Evolutionary conservation across 2,888 invertebrate genomes (phyloP), one percentile per base, ranked within the genome.

Genomic region (Euphydryas editha): DNA sequence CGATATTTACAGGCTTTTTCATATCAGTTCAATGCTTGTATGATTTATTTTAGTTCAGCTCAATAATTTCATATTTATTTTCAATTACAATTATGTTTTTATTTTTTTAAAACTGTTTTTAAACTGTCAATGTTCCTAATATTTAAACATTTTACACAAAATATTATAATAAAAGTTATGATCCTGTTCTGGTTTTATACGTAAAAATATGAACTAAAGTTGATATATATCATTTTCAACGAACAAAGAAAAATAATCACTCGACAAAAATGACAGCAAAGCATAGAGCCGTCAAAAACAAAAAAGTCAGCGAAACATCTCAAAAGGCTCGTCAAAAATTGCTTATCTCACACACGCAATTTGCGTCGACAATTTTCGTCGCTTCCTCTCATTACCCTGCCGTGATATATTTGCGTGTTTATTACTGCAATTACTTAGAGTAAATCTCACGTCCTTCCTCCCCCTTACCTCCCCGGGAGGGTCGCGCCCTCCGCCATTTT

Each of bases 391-490:
- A 92, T 92, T 92, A 92, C 92, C 84, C 87, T 83, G 90, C 81
- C 86, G 90, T 92, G 92, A 92, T 92, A 92, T 92, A 92, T 92
- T 90, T 92, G 88, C 91, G 90, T 91, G 92, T 93, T 93, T 93
- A 93, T 93, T 93, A 93, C 92, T 89, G 93, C 93, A 93, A 93
- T 93, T 93, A 93, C 93, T 93, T 93, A 93, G 92, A 93, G 92
- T 93, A 93, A 93, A 93, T 93, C 93, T 93, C 90, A 88, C 92
- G 90, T 93, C 92, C 93, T 92, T 92, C 92, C 92, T 89, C 83
- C 84, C 80, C 82, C 84, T 83, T 51, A 24, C 49, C 74, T 76
- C 75, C 76, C 75, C 75, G 79, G 82, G 85, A 89, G 91, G 90
- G 90, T 90, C 88, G 90, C 85, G 88, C 91, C 90, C 90, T 87